Base-by-base conservation (phyloP, 2,797 vertebrate species). In the Hozukius guyotensis region DNA sequence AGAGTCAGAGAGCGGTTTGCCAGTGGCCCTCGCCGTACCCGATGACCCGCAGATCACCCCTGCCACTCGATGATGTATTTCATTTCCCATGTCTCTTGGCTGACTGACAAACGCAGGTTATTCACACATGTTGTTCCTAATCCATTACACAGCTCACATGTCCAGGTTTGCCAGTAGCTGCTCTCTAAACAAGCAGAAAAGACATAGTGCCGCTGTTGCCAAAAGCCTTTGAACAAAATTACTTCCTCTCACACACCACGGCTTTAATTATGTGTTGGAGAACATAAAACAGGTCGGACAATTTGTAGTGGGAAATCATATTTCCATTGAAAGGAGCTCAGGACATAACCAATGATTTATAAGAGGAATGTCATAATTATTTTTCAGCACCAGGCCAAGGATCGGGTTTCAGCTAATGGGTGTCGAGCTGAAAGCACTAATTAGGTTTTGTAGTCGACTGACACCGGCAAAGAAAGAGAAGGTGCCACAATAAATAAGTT, bases 281-380 rank as follows among this genome's bases (percentile, higher is more conserved):
- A 97, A 97, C 97, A 96, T 96, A 96, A 97, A 97, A 95, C 97
- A 97, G 97, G 96, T 96, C 92, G 93, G 95, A 97, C 96, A 97
- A 98, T 97, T 98, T 97, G 97, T 97, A 97, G 95, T 92, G 93
- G 96, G 96, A 97, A 97, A 97, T 97, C 97, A 98, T 98, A 98
- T 98, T 97, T 98, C 96, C 95, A 96, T 96, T 95, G 95, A 92
- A 96, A 95, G 94, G 94, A 95, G 96, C 94, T 77, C 64, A 94
- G 96, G 96, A 96, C 96, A 97, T 94, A 96, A 97, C 96, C 95
- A 94, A 96, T 97, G 96, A 97, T 98, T 98, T 98, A 97, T 97
- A 97, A 94, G 94, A 92, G 96, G 96, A 96, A 97, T 97, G 97
- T 96, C 88, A 95, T 97, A 97, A 97, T 97, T 97, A 97, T 97